Evolutionary conservation across 2,888 invertebrate species (phyloP).

Genomic region (Globia sparganii): DNA sequence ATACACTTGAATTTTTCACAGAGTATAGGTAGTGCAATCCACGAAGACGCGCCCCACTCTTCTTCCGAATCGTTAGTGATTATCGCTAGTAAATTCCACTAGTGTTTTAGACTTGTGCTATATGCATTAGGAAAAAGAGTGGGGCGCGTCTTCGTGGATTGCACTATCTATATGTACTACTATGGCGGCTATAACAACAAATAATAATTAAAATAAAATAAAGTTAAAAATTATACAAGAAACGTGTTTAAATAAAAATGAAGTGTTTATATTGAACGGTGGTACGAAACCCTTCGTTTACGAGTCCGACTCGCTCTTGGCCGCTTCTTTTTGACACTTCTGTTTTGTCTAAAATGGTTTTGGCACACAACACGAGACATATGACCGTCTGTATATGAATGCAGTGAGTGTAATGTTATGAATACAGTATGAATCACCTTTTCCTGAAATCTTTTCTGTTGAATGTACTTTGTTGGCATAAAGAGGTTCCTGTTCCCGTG

Average conservation of each 20-base stretch:
- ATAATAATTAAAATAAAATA: background rate
- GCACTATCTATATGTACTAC: no score
- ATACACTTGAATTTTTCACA: background rate
- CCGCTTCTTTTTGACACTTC: conserved; percentile 1
- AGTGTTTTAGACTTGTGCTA: no score
- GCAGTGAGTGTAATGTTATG: background rate
- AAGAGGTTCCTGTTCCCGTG: background rate
- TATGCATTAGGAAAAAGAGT: no score
- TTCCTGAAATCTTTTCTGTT: conserved; percentile 11
- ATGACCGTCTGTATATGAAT: conserved; percentile 4
- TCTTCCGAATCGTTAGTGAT: no score
- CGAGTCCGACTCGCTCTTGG: background rate
- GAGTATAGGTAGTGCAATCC: no score
- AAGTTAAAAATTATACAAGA: background rate
- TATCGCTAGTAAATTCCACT: no score
- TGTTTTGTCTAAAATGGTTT: conserved; percentile 17
- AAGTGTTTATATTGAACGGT: background rate
- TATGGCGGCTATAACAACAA: background rate
- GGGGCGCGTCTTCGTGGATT: no score
- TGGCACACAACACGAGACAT: conserved; percentile 36
- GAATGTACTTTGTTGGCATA: conserved; percentile 12
- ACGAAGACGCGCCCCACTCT: no score
- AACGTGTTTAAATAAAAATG: background rate
- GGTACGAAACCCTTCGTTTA: background rate
- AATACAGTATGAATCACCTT: conserved; percentile 33